These are phyloP conservation scores for Xyrichtys novacula DNA, from an alignment of 2,797 vertebrate genomes.

Conservation along the genomic window DNA sequence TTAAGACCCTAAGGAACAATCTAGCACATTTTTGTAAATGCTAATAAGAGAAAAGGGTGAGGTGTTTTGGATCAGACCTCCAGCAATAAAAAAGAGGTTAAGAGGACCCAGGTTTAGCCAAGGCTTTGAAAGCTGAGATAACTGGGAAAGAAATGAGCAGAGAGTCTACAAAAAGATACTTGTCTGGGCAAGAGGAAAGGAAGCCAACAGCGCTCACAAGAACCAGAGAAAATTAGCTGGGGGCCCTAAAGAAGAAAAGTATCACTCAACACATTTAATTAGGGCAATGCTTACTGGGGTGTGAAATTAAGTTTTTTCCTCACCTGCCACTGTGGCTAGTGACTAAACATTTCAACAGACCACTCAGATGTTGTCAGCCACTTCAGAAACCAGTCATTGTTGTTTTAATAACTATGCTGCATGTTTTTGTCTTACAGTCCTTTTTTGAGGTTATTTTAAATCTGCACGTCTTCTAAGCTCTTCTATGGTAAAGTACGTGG, in stretches of 20 bases:
- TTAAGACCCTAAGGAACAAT: conserved; percentile 29
- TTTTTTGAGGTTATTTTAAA: no score
- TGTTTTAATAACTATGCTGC: no score
- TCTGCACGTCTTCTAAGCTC: no score
- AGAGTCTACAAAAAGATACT: conserved; percentile 45
- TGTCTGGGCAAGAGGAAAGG: conserved; percentile 48
- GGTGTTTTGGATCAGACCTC: conserved; percentile 49
- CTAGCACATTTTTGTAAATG: conserved; percentile 25
- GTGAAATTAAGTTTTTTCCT: conserved; percentile 8
- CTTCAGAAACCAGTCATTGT: neutral
- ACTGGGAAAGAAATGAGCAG: conserved; percentile 45
- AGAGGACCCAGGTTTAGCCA: conserved; percentile 30
- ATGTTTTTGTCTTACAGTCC: no score
- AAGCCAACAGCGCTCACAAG: conserved; percentile 39
- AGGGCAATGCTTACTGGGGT: conserved; percentile 10
- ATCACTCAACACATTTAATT: conserved; percentile 36
- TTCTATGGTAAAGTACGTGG: no score
- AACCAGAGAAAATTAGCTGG: conserved; percentile 26
- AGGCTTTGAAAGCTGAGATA: conserved; percentile 50
- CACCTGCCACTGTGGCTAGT: conserved; percentile 2
- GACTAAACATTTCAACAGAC: neutral
- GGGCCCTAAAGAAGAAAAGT: conserved; percentile 20
- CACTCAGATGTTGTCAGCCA: neutral
- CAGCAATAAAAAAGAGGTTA: conserved; percentile 55
- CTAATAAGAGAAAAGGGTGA: conserved; percentile 39